phyloP scores from a whole-genome alignment of 1,140 invertebrate species.

The Schmidtea mediterranea region DNA sequence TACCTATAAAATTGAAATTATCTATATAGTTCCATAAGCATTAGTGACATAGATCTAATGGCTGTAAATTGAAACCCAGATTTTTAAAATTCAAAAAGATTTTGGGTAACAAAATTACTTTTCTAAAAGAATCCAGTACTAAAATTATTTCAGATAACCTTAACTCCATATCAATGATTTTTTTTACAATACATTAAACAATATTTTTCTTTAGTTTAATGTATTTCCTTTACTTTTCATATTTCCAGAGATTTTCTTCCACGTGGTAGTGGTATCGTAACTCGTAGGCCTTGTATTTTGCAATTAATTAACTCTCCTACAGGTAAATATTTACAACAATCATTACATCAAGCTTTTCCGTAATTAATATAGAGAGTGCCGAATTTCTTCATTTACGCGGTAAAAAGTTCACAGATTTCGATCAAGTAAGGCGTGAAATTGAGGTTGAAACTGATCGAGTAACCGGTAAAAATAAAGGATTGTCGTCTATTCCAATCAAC shows the following conservation, averaged over 20 bases:
- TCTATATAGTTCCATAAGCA: too few relatives aligned
- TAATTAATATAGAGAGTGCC: neutral
- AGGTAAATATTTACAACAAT: neutral
- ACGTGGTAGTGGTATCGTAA: slow-evolving; percentile 83
- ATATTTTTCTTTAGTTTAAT: too few relatives aligned
- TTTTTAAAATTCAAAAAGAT: too few relatives aligned
- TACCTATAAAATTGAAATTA: too few relatives aligned
- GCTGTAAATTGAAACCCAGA: too few relatives aligned
- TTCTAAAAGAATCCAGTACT: too few relatives aligned
- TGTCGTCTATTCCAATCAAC: slow-evolving; percentile 91
- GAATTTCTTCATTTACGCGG: slow-evolving; percentile 79
- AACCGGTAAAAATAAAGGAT: slow-evolving; percentile 88
- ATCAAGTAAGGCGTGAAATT: slow-evolving; percentile 77
- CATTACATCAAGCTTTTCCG: neutral
- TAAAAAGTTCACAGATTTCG: slow-evolving; percentile 82
- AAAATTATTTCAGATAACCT: too few relatives aligned
- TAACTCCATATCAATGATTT: too few relatives aligned
- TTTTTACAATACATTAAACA: too few relatives aligned
- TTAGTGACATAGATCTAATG: too few relatives aligned
- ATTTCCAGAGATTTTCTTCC: slow-evolving; percentile 67
- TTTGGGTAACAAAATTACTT: too few relatives aligned
- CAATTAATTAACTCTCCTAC: slow-evolving; percentile 51
- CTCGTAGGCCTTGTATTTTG: slow-evolving; percentile 76
- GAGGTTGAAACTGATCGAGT: slow-evolving; percentile 85
- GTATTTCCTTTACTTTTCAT: too few relatives aligned